Conservation (phyloP, 2,113 vertebrate genomes). For the Tetrax tetrax region DNA sequence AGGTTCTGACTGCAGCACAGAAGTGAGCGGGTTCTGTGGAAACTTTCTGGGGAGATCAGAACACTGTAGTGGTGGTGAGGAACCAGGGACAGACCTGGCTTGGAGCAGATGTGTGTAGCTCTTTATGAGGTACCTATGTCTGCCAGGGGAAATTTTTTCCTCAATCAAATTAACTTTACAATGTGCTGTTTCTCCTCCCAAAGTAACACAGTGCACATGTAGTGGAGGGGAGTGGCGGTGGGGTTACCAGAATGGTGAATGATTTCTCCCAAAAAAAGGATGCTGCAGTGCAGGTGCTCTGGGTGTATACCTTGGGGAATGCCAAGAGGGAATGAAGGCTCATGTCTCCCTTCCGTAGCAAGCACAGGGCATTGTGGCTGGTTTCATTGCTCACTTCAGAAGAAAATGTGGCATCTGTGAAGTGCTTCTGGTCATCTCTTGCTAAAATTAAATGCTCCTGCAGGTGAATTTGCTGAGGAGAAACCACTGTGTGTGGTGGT, state of each 20-base stretch:
- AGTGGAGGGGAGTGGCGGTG: neutral
- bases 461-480: neutral
- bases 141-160: neutral
- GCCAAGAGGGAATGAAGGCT: neutral
- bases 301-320: neutral
- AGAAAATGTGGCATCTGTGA: neutral
- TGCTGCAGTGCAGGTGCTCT: neutral
- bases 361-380: neutral
- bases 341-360: neutral
- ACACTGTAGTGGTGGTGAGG: neutral
- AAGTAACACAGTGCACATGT: neutral
- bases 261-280: neutral
- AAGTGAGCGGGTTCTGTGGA: neutral
- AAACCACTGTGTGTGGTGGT: neutral
- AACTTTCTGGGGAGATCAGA: neutral
- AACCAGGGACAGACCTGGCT: neutral
- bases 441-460: neutral
- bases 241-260: neutral
- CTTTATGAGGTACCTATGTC: neutral
- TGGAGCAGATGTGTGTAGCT: neutral
- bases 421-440: neutral
- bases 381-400: neutral
- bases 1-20: neutral
- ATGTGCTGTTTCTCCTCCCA: neutral
- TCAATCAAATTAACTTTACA: neutral